A percentile compares a stretch with the other conserved stretches of the same genome.
These are phyloP conservation scores for Typhlichthys eigenmanni DNA, from an alignment of 2,797 vertebrate genomes.

Conservation along the genomic window DNA sequence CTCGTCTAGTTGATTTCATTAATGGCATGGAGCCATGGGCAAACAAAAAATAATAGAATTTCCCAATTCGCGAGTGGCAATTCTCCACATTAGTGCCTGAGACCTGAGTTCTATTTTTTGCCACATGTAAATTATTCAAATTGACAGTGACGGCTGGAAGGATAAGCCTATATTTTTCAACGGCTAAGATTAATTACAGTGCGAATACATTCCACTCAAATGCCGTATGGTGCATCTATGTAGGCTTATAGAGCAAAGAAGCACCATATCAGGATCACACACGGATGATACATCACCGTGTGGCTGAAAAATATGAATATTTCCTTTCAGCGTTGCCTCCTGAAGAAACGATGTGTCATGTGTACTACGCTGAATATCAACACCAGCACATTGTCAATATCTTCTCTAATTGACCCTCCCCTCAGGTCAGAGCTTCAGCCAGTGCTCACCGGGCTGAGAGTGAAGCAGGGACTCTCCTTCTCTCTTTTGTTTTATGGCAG, in stretches of 20 bases:
- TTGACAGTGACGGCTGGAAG: slow-evolving; percentile 51
- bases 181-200: slow-evolving; percentile 7
- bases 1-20: slow-evolving; percentile 57
- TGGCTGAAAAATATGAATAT: slow-evolving; percentile 21
- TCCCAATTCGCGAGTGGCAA: slow-evolving; percentile 53
- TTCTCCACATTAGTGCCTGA: slow-evolving; percentile 47
- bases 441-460: slow-evolving; percentile 30
- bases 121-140: slow-evolving; percentile 70
- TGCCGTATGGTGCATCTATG: slow-evolving; percentile 29
- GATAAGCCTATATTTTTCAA: slow-evolving; percentile 70
- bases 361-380: not conserved
- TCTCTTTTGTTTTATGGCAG: slow-evolving; percentile 57
- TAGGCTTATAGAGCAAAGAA: slow-evolving; percentile 31
- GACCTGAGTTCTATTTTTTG: slow-evolving; percentile 58
- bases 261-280: slow-evolving; percentile 18
- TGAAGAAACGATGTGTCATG: not conserved
- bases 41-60: slow-evolving; percentile 48
- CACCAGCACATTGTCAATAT: slow-evolving; percentile 13
- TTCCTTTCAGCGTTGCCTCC: slow-evolving; percentile 9
- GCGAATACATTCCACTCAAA: slow-evolving; percentile 39
- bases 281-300: slow-evolving; percentile 3
- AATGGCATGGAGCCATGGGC: slow-evolving; percentile 41
- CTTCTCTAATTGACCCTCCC: slow-evolving; percentile 50
- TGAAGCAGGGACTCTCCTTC: slow-evolving; percentile 50
- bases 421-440: slow-evolving; percentile 53